Evolutionary conservation across 2,113 vertebrate genomes (phyloP).

Genomic region (Seriola aureovittata): DNA sequence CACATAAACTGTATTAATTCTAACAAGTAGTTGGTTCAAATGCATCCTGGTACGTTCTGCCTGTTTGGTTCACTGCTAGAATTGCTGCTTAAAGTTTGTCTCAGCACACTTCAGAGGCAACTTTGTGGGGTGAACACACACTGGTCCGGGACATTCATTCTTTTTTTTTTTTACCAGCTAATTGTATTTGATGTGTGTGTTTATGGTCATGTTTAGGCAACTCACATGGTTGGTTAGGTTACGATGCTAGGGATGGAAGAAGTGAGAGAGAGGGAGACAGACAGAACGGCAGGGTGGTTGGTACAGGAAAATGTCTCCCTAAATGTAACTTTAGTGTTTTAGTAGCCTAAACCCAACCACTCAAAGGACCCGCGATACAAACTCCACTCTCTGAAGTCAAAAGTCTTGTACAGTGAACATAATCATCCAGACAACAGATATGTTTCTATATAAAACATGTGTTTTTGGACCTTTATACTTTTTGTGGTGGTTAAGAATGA

Average conservation of each 20-base stretch:
- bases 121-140: not conserved
- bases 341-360: not conserved
- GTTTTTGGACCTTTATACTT: too few relatives aligned
- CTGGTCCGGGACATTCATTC: too few relatives aligned
- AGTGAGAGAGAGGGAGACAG: too few relatives aligned
- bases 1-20: not conserved
- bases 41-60: not conserved
- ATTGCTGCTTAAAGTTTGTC: not conserved
- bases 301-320: not conserved
- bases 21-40: too few relatives aligned
- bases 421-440: too few relatives aligned
- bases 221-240: too few relatives aligned
- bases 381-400: not conserved
- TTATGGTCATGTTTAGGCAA: not conserved
- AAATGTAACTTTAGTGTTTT: not conserved
- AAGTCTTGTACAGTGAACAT: not conserved
- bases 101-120: not conserved
- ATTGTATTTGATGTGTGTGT: not conserved
- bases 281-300: too few relatives aligned
- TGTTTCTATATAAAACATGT: too few relatives aligned
- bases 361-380: not conserved
- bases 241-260: too few relatives aligned
- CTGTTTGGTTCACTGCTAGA: too few relatives aligned
- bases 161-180: too few relatives aligned
- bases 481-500: not conserved